phyloP scores from a whole-genome alignment of 1,140 invertebrate species.

The Drosophila micromelanica region DNA sequence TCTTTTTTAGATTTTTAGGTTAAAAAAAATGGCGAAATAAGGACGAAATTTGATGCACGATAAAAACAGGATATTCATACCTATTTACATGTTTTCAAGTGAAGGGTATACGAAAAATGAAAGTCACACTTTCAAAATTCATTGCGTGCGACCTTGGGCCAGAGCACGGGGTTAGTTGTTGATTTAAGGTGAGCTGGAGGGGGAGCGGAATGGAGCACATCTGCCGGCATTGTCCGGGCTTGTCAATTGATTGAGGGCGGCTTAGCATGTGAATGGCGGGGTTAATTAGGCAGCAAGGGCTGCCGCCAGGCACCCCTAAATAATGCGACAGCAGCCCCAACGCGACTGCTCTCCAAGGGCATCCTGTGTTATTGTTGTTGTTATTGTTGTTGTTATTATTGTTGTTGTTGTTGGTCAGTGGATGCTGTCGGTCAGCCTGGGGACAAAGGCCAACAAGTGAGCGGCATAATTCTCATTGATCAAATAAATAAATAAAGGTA shows the following conservation, averaged over 20 bases:
- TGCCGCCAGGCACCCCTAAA: slow-evolving; percentile 8
- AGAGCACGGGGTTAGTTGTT: not conserved
- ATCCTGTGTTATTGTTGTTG: not conserved
- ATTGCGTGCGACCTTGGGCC: slow-evolving; percentile 41
- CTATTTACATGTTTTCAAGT: too few species aligned
- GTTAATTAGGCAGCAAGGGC: slow-evolving; percentile 64
- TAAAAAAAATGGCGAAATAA: too few species aligned
- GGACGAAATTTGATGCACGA: too few species aligned
- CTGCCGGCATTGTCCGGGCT: not conserved
- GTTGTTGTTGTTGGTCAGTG: not conserved
- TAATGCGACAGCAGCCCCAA: slow-evolving; percentile 1
- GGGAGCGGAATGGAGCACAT: not conserved
- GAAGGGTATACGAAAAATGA: not conserved
- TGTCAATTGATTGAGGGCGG: slow-evolving; percentile 68
- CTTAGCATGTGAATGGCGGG: slow-evolving; percentile 62
- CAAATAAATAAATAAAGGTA: slow-evolving; percentile 46
- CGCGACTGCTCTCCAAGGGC: slow-evolving; percentile 16
- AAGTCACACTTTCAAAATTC: slow-evolving; percentile 36
- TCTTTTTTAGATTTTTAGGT: too few species aligned
- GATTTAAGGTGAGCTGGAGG: not conserved
- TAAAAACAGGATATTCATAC: too few species aligned
- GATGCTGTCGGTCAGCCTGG: slow-evolving; percentile 13
- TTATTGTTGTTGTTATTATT: not conserved
- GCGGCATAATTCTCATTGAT: slow-evolving; percentile 33
- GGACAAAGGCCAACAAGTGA: slow-evolving; percentile 31